Percentiles rank a stretch among this genome's conserved stretches.
phyloP scores from a whole-genome alignment of 2,797 vertebrate genomes.

The Amblyopsis hoosieri region DNA sequence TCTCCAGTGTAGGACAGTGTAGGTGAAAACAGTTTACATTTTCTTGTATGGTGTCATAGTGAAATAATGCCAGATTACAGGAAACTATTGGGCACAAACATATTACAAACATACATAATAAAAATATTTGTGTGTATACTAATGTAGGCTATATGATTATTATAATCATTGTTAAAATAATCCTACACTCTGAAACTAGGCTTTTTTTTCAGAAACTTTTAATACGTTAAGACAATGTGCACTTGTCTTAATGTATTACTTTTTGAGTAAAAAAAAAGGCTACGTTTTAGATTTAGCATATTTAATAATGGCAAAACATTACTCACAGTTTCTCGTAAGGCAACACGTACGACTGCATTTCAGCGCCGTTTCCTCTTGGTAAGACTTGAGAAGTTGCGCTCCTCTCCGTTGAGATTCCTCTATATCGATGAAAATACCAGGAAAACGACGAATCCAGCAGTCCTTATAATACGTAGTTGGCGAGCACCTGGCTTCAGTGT shows the following conservation, averaged over 20 bases:
- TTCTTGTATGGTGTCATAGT: constrained; percentile 78
- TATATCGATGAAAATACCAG: constrained; percentile 83
- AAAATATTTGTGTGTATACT: too few species aligned
- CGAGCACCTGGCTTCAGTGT: constrained; percentile 78
- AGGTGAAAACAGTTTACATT: constrained; percentile 88
- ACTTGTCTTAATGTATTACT: too few species aligned
- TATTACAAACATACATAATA: too few species aligned
- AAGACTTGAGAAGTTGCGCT: constrained; percentile 81
- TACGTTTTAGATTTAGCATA: too few species aligned
- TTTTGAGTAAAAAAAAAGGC: too few species aligned
- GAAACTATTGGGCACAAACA: constrained; percentile 75
- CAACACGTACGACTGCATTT: constrained; percentile 90
- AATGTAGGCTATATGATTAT: too few species aligned
- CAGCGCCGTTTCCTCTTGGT: constrained; percentile 82
- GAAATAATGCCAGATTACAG: constrained; percentile 94
- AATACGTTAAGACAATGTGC: too few species aligned
- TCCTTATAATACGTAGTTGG: constrained; percentile 86
- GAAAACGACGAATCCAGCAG: constrained; percentile 94
- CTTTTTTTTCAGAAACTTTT: too few species aligned
- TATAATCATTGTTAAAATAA: too few species aligned
- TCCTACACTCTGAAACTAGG: too few species aligned
- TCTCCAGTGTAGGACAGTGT: constrained; percentile 88
- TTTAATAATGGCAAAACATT: neutral
- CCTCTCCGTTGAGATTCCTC: constrained; percentile 85
- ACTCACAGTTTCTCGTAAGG: constrained; percentile 87